A percentile compares a stretch with the other conserved stretches of the same genome.
phyloP scores from a whole-genome alignment of 1,140 invertebrate species.

The Drosophila teissieri region DNA sequence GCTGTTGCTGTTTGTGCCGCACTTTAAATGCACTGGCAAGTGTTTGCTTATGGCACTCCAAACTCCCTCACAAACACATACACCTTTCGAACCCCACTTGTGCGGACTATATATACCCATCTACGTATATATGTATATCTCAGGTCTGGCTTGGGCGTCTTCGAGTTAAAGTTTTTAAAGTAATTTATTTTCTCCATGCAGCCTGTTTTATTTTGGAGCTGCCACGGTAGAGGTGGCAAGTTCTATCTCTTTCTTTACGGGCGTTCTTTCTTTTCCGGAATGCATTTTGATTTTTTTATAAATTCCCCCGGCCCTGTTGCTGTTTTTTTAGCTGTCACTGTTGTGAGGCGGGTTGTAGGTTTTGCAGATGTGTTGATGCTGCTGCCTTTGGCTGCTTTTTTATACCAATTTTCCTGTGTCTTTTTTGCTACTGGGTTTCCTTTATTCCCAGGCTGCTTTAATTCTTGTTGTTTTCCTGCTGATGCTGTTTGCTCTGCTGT shows the following conservation, averaged over 20 bases:
- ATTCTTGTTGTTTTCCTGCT: slow-evolving; percentile 13
- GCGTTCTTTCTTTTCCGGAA: background rate
- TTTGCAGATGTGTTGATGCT: background rate
- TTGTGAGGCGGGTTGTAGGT: background rate
- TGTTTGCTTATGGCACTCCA: slow-evolving; percentile 76
- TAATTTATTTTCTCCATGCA: slow-evolving; percentile 13
- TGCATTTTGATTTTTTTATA: slow-evolving; percentile 6
- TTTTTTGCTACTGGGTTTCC: slow-evolving; percentile 10
- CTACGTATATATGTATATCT: slow-evolving; percentile 29
- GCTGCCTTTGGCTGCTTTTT: background rate
- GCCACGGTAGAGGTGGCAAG: background rate
- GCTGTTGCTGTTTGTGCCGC: slow-evolving; percentile 68
- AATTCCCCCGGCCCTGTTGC: background rate
- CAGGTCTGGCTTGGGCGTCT: slow-evolving; percentile 49
- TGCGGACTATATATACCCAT: slow-evolving; percentile 4
- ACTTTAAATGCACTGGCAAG: slow-evolving; percentile 80
- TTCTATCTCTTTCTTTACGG: background rate
- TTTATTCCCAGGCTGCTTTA: slow-evolving; percentile 26
- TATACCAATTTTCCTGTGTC: slow-evolving; percentile 15
- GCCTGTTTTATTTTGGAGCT: slow-evolving; percentile 6
- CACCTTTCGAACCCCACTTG: slow-evolving; percentile 15
- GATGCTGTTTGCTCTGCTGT: slow-evolving; percentile 13
- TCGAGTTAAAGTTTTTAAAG: slow-evolving; percentile 32
- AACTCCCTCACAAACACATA: slow-evolving; percentile 26
- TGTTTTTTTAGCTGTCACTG: background rate